Percentiles rank a stretch among this genome's conserved stretches.
Evolutionary conservation across 2,797 vertebrate species (phyloP).

Genomic region (Darevskia nairensis): DNA sequence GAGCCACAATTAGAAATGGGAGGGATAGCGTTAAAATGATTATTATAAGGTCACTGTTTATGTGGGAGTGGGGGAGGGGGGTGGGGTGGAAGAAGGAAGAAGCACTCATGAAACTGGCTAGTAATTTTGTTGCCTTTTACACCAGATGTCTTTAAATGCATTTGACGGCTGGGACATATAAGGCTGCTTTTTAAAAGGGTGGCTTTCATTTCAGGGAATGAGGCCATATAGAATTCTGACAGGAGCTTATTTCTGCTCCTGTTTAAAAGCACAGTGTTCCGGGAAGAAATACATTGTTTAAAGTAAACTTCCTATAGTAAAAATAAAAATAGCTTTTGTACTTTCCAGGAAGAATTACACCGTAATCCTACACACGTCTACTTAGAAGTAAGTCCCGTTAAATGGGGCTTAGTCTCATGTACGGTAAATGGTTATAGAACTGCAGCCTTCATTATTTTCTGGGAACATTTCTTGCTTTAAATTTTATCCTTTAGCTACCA

Average conservation of each 20-base stretch:
- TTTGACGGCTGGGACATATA: neutral
- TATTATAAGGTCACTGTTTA: neutral
- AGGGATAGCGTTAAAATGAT: slow-evolving; percentile 8
- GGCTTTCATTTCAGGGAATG: slow-evolving; percentile 20
- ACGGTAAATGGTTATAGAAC: neutral
- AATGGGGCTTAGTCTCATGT: neutral
- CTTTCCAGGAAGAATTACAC: neutral
- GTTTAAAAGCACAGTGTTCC: neutral
- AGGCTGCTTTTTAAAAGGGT: neutral
- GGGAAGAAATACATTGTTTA: neutral
- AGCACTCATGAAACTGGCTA: neutral
- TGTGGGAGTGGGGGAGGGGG: neutral
- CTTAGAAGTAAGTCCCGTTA: neutral
- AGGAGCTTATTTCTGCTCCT: slow-evolving; percentile 32
- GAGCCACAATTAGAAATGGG: neutral
- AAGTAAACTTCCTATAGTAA: slow-evolving; percentile 17
- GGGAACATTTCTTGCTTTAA: neutral
- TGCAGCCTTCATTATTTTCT: neutral
- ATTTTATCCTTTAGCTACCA: neutral
- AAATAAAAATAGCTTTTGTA: accelerated
- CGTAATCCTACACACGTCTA: neutral
- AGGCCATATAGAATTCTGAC: slow-evolving; percentile 18
- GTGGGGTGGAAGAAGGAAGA: neutral
- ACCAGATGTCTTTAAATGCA: neutral
- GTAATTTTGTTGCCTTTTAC: slow-evolving; percentile 5